Percentiles rank a stretch among this genome's conserved stretches.
phyloP scores from a whole-genome alignment of 2,797 vertebrate species.

The Apogon talboti region DNA sequence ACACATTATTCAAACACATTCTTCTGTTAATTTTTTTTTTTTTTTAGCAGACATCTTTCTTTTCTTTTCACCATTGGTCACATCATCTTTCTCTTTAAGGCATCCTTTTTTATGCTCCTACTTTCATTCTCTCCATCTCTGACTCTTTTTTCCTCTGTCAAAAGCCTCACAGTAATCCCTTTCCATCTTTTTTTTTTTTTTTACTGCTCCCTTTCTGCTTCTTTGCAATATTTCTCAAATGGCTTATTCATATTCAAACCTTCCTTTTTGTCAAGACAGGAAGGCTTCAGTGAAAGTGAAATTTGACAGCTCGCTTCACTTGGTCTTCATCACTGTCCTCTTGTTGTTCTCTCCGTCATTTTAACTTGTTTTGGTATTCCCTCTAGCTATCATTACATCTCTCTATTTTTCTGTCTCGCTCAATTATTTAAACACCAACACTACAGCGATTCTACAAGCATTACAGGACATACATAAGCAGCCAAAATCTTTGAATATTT shows the following conservation, averaged over 20 bases:
- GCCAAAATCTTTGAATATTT: slow-evolving; percentile 30
- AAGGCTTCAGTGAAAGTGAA: slow-evolving; percentile 54
- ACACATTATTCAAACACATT: slow-evolving; percentile 51
- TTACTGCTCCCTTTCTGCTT: slow-evolving; percentile 47
- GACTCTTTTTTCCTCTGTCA: slow-evolving; percentile 45
- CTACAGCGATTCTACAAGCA: slow-evolving; percentile 28
- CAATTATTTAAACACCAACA: slow-evolving; percentile 46
- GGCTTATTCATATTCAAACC: slow-evolving; percentile 76
- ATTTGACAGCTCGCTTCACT: slow-evolving; percentile 55
- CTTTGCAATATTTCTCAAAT: slow-evolving; percentile 62
- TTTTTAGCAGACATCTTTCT: slow-evolving; percentile 38
- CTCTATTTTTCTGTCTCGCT: slow-evolving; percentile 15
- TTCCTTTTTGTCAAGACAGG: slow-evolving; percentile 68
- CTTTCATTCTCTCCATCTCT: slow-evolving; percentile 51
- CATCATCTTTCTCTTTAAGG: slow-evolving; percentile 58
- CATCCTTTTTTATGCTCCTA: slow-evolving; percentile 26
- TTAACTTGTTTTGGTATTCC: slow-evolving; percentile 24
- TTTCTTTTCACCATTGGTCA: slow-evolving; percentile 52
- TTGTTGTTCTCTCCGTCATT: slow-evolving; percentile 48
- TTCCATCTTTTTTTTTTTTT: slow-evolving; percentile 57
- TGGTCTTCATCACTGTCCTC: slow-evolving; percentile 39
- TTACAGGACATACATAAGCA: slow-evolving; percentile 29
- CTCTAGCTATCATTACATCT: slow-evolving; percentile 7
- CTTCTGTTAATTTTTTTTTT: slow-evolving; percentile 14
- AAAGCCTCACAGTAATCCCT: slow-evolving; percentile 71